Percentiles rank a stretch among this genome's conserved stretches.
Conservation (phyloP, 2,113 vertebrate genomes). For the Proterorhinus semilunaris region DNA sequence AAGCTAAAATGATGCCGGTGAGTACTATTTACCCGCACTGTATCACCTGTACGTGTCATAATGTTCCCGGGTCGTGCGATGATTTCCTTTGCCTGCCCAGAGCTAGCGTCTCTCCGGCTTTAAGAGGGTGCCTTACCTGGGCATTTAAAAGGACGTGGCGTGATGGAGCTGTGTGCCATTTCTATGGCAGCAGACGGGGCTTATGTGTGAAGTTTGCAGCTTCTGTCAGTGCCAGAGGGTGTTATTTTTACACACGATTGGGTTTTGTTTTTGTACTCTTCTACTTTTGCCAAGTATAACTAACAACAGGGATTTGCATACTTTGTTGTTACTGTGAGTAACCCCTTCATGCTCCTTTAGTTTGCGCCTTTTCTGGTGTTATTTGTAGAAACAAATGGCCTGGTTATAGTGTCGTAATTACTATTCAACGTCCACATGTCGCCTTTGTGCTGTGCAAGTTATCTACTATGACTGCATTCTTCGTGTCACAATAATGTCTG, state of each 20-base stretch:
- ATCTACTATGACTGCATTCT: too few relatives aligned
- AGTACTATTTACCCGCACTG: constrained; percentile 59
- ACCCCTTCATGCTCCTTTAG: too few relatives aligned
- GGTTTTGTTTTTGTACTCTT: neutral
- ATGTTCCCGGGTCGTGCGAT: neutral
- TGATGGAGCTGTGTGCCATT: constrained; percentile 17
- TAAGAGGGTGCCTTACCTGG: constrained; percentile 20
- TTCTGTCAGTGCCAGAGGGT: neutral
- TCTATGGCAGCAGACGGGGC: neutral
- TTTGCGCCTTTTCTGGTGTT: too few relatives aligned
- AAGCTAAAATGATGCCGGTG: constrained; percentile 96
- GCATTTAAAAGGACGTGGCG: constrained; percentile 59
- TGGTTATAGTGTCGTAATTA: too few relatives aligned
- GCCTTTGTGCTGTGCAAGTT: too few relatives aligned
- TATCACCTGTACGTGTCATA: constrained; percentile 5
- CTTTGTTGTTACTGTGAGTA: neutral
- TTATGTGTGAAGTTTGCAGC: constrained; percentile 25
- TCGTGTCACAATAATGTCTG: too few relatives aligned
- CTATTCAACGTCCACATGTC: too few relatives aligned
- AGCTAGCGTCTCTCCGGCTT: neutral
- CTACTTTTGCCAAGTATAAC: neutral
- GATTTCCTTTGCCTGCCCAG: neutral
- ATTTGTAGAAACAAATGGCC: too few relatives aligned
- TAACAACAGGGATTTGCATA: neutral
- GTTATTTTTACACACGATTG: neutral